Conservation (phyloP, 2,888 invertebrate genomes). For the Ellobium chinense region DNA sequence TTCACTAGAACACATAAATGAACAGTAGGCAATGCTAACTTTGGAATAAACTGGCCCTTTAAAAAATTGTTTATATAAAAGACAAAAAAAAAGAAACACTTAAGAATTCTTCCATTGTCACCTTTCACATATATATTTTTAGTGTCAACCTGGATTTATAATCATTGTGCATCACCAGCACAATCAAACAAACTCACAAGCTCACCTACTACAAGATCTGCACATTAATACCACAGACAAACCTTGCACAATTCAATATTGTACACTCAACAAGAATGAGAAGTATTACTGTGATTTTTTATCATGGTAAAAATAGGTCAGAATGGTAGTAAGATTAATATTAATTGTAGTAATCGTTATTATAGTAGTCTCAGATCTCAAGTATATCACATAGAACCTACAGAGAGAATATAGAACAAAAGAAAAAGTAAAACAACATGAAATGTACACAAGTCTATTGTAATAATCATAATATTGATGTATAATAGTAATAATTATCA, state of each 20-base stretch:
- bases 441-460: conserved; percentile 1
- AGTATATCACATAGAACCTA: conserved; percentile 27
- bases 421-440: neutral
- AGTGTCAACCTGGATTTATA: no score
- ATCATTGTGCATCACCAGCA: no score
- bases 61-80: no score
- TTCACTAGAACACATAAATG: no score
- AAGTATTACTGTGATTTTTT: conserved; percentile 2
- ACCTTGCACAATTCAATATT: neutral
- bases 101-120: no score
- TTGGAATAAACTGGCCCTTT: no score
- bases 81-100: no score
- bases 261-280: neutral
- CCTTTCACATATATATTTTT: no score
- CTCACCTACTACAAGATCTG: no score
- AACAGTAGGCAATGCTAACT: no score
- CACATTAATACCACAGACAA: neutral
- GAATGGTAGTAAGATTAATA: neutral
- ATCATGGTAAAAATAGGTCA: neutral
- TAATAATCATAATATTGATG: conserved; percentile 7
- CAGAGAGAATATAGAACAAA: conserved; percentile 4
- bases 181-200: no score
- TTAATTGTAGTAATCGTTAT: conserved; percentile 12
- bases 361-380: conserved; percentile 3
- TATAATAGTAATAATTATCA: neutral